Percentiles rank a stretch among this genome's conserved stretches.
Conservation (phyloP, 2,113 vertebrate species). For the Nerophis ophidion region DNA sequence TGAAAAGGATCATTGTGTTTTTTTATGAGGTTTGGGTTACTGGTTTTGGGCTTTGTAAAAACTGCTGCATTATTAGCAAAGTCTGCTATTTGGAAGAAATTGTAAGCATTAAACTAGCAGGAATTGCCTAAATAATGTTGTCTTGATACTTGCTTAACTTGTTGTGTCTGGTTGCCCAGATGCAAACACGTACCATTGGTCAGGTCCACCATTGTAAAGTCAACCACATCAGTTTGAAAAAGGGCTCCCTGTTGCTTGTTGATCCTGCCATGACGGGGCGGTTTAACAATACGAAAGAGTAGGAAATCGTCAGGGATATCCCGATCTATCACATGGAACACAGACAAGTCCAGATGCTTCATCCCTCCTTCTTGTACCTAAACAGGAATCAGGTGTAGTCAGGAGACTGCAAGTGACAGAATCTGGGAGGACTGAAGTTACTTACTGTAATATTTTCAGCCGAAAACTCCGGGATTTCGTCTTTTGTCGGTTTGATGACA, state of each 20-base stretch:
- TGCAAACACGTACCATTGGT: slow-evolving; percentile 70
- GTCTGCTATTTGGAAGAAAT: too few species aligned
- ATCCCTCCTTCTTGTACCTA: slow-evolving; percentile 83
- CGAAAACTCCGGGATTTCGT: slow-evolving; percentile 85
- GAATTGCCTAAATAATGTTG: too few species aligned
- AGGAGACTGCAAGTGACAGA: background rate
- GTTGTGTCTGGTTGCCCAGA: too few species aligned
- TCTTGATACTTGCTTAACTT: too few species aligned
- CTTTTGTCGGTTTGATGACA: slow-evolving; percentile 84
- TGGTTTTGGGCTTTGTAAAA: too few species aligned
- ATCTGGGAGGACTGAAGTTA: background rate
- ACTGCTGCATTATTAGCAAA: too few species aligned
- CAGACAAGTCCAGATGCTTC: slow-evolving; percentile 75
- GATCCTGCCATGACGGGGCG: slow-evolving; percentile 78
- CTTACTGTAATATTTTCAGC: slow-evolving; percentile 86
- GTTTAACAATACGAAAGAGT: slow-evolving; percentile 70
- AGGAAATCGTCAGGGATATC: slow-evolving; percentile 80
- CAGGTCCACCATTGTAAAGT: slow-evolving; percentile 81
- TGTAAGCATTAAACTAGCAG: too few species aligned
- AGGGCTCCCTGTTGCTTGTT: slow-evolving; percentile 23
- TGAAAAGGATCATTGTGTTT: too few species aligned
- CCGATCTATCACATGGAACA: slow-evolving; percentile 77
- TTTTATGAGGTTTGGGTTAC: too few species aligned
- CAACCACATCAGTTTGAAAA: slow-evolving; percentile 49
- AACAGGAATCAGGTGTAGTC: background rate